These are phyloP conservation scores for Podilymbus podiceps DNA, from an alignment of 2,113 vertebrate genomes.

Conservation along the genomic window DNA sequence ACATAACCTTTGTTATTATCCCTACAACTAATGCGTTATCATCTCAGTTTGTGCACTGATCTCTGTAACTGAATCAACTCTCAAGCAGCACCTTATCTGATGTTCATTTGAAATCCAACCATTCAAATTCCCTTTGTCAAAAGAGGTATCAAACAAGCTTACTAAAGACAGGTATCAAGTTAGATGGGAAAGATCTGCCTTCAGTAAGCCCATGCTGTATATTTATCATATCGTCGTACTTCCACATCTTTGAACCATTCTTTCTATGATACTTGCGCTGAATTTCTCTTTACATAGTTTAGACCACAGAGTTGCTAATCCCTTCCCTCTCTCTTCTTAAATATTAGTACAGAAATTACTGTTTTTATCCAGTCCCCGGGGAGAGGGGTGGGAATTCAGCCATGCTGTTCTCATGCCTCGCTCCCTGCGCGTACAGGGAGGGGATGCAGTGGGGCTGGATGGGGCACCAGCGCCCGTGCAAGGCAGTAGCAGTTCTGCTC, in stretches of 20 bases:
- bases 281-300: not conserved
- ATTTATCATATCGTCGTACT: not conserved
- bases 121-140: not conserved
- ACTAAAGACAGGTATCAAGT: not conserved
- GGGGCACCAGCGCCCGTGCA: accelerated
- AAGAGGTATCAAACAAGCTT: not conserved
- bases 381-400: not conserved
- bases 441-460: not conserved
- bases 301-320: not conserved
- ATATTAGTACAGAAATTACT: not conserved
- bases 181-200: not conserved
- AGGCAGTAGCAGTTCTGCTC: not conserved
- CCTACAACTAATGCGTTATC: not conserved
- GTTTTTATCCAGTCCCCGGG: not conserved
- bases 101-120: not conserved
- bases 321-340: not conserved
- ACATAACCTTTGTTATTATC: not conserved
- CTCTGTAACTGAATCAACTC: not conserved
- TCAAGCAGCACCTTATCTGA: not conserved
- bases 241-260: not conserved
- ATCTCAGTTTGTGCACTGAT: not conserved
- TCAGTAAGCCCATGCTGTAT: not conserved
- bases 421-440: not conserved
- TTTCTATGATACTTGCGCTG: not conserved
- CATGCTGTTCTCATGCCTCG: not conserved